Evolutionary conservation across 2,888 invertebrate genomes (phyloP).

Genomic region (Thecophora atra): DNA sequence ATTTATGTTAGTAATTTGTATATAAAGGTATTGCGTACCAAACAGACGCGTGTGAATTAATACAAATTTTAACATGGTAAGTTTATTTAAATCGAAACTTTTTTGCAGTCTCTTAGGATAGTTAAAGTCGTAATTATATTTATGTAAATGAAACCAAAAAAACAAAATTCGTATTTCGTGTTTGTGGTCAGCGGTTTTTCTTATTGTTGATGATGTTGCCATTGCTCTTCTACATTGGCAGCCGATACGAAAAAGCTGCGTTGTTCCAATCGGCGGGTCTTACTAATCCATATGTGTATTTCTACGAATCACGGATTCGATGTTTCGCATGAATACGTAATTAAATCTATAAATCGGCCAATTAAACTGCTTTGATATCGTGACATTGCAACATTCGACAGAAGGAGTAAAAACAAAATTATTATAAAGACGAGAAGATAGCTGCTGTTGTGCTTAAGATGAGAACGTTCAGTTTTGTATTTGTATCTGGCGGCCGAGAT

Average conservation of each 20-base stretch:
- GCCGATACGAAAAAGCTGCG: constrained; percentile 48
- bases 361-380: constrained; percentile 67
- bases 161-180: no score
- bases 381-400: constrained; percentile 66
- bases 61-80: no score
- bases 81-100: no score
- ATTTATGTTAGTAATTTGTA: no score
- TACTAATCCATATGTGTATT: constrained; percentile 60
- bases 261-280: constrained; percentile 48
- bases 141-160: no score
- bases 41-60: no score
- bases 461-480: background rate
- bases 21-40: no score
- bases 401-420: constrained; percentile 47
- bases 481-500: background rate
- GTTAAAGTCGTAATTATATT: no score
- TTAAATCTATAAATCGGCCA: constrained; percentile 68
- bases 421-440: constrained; percentile 31
- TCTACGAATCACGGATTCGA: constrained; percentile 67
- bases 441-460: no score
- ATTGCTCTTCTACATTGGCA: constrained; percentile 12
- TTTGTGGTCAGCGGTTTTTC: constrained; percentile 31
- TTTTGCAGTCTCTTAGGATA: no score
- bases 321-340: constrained; percentile 68
- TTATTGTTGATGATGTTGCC: constrained; percentile 43